Conservation (phyloP, 2,797 vertebrate species). For the Lutra lutra region DNA sequence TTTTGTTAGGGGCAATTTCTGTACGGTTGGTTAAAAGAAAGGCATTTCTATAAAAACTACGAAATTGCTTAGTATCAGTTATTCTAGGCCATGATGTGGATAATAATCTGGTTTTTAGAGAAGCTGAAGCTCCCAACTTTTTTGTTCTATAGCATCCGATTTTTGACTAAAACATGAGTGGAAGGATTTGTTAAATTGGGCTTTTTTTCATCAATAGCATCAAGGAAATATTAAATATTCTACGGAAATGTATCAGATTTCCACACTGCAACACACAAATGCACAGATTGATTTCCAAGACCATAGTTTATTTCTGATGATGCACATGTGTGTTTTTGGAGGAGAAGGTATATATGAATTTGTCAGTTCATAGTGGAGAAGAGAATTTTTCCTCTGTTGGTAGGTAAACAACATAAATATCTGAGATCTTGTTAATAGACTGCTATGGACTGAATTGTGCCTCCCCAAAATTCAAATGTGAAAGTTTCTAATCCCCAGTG, state of each 20-base stretch:
- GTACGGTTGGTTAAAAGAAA: neutral
- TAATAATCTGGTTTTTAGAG: neutral
- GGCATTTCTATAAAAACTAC: neutral
- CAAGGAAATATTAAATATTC: neutral
- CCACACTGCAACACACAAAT: neutral
- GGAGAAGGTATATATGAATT: neutral
- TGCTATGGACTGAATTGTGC: neutral
- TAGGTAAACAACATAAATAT: neutral
- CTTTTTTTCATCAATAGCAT: neutral
- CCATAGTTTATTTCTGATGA: neutral
- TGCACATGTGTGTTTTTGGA: neutral
- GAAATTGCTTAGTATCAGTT: neutral
- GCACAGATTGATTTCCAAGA: constrained; percentile 5
- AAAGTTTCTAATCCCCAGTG: neutral
- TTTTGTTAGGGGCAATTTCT: constrained; percentile 6
- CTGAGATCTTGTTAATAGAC: neutral
- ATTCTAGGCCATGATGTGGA: neutral
- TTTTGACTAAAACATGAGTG: constrained; percentile 31
- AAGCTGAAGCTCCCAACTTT: neutral
- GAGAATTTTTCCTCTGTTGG: neutral
- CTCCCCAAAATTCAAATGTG: neutral
- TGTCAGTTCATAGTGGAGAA: neutral
- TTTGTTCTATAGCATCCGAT: neutral
- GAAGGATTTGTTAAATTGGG: neutral
- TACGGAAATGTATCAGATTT: neutral